Conservation (phyloP, 1,140 invertebrate species). For the Zophobas morio region DNA sequence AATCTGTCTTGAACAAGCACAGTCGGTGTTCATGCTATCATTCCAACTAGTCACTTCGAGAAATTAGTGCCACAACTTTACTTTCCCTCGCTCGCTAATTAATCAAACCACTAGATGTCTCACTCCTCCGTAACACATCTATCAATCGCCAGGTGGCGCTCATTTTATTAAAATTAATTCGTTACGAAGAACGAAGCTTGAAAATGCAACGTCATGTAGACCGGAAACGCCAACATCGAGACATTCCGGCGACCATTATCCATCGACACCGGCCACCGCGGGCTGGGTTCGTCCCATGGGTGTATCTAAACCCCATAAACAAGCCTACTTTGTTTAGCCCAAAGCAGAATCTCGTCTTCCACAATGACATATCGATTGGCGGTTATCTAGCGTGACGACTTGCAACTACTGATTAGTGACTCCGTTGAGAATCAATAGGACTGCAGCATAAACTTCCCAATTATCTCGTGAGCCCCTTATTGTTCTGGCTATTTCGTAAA, state of each 20-base stretch:
- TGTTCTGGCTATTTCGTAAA: slow-evolving; percentile 17
- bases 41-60: no score
- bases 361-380: slow-evolving; percentile 39
- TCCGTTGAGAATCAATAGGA: slow-evolving; percentile 46
- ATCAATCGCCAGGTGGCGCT: background rate
- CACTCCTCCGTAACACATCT: background rate
- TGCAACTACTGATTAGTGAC: slow-evolving; percentile 45
- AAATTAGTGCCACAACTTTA: no score
- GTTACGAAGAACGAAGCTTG: background rate
- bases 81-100: no score
- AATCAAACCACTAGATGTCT: background rate
- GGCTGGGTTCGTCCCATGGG: background rate
- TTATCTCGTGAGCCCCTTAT: slow-evolving; percentile 27
- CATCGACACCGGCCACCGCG: no score
- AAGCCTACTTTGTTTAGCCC: no score
- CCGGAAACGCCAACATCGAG: slow-evolving; percentile 21
- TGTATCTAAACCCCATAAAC: background rate
- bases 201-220: slow-evolving; percentile 19
- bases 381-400: slow-evolving; percentile 46
- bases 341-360: slow-evolving; percentile 9
- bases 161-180: no score
- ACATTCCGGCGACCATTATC: background rate
- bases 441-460: slow-evolving; percentile 37
- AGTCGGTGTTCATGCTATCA: no score
- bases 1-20: no score